Evolutionary conservation across 2,888 invertebrate species (phyloP).

Genomic region (Leucophenga montana): DNA sequence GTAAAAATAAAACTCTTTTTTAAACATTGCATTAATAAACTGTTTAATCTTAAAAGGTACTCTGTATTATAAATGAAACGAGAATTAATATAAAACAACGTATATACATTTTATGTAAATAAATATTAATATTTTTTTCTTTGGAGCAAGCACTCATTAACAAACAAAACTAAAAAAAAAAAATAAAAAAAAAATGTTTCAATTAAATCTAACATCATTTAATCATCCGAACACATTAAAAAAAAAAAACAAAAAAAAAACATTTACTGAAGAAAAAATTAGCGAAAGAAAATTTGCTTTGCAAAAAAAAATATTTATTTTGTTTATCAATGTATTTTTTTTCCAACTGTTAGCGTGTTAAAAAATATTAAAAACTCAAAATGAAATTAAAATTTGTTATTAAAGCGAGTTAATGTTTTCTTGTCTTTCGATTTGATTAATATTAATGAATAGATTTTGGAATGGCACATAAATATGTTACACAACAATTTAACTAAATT

Average conservation of each 20-base stretch:
- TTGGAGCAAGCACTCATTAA: slow-evolving; percentile 32
- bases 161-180: slow-evolving; percentile 15
- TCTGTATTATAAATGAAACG: slow-evolving; percentile 35
- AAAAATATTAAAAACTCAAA: too few relatives aligned
- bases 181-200: slow-evolving; percentile 8
- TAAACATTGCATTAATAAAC: slow-evolving; percentile 33
- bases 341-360: neutral
- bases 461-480: too few relatives aligned
- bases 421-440: too few relatives aligned
- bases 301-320: slow-evolving; percentile 4
- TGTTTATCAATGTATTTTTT: slow-evolving; percentile 23
- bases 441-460: too few relatives aligned
- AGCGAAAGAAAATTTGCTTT: neutral
- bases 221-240: slow-evolving; percentile 29
- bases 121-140: slow-evolving; percentile 30
- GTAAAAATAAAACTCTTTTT: slow-evolving; percentile 33
- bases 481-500: too few relatives aligned
- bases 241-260: slow-evolving; percentile 17
- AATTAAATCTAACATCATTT: slow-evolving; percentile 31
- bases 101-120: slow-evolving; percentile 24
- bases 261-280: neutral
- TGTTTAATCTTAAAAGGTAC: slow-evolving; percentile 24
- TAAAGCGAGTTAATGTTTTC: too few relatives aligned
- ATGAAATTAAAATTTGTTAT: too few relatives aligned
- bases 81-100: slow-evolving; percentile 32